Evolutionary conservation across 2,888 invertebrate genomes (phyloP).

Genomic region (Autographa pulchrina): DNA sequence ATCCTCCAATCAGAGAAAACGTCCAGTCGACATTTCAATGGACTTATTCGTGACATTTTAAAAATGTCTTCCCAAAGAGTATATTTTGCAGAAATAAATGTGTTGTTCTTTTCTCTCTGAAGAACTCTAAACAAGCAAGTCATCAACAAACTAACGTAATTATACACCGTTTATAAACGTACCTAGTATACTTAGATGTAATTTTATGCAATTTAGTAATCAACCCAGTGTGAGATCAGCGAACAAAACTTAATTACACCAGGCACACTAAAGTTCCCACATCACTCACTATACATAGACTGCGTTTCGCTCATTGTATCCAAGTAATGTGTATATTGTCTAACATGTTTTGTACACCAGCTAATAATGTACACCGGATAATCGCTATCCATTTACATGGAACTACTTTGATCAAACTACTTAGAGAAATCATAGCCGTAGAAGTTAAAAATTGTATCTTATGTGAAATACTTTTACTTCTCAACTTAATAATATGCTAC

Average conservation of each 20-base stretch:
- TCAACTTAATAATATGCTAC: constrained; percentile 1
- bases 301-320: constrained; percentile 44
- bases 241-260: constrained; percentile 44
- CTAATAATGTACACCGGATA: constrained; percentile 19
- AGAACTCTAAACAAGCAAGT: background rate
- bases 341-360: constrained; percentile 19
- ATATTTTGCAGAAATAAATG: too few relatives aligned
- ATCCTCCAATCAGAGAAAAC: background rate
- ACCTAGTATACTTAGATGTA: constrained; percentile 29
- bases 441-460: background rate
- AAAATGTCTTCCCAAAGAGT: too few relatives aligned
- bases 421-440: background rate
- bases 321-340: constrained; percentile 38
- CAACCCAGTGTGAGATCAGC: constrained; percentile 53
- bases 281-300: constrained; percentile 30
- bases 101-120: too few relatives aligned
- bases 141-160: constrained; percentile 36
- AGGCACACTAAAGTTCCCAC: constrained; percentile 44
- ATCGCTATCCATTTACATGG: constrained; percentile 16
- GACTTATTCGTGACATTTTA: background rate
- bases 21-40: background rate
- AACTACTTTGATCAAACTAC: background rate
- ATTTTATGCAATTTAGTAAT: constrained; percentile 59
- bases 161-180: constrained; percentile 26
- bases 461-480: background rate